phyloP scores from a whole-genome alignment of 1,140 invertebrate species.

The Anoplophora glabripennis region DNA sequence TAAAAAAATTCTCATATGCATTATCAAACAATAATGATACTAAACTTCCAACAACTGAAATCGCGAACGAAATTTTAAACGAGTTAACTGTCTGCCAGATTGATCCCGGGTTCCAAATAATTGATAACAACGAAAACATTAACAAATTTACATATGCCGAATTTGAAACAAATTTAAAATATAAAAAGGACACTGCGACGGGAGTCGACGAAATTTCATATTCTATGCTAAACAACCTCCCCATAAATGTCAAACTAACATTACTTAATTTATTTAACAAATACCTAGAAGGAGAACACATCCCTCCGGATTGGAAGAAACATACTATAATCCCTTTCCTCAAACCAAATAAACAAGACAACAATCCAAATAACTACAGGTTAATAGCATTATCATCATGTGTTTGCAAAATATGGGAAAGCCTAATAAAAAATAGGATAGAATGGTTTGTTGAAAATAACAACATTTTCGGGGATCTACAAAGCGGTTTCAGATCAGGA shows the following conservation, averaged over 20 bases:
- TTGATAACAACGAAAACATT: no score
- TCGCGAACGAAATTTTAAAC: not conserved
- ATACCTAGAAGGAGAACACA: no score
- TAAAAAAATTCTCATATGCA: not conserved
- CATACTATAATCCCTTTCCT: no score
- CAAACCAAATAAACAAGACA: no score
- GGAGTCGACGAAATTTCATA: conserved; percentile 7
- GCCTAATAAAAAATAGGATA: no score
- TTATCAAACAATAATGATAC: not conserved
- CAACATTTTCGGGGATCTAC: no score
- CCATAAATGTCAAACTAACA: not conserved
- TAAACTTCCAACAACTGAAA: not conserved
- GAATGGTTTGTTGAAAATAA: no score
- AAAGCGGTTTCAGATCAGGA: no score
- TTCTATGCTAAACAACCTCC: conserved; percentile 5
- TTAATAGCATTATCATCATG: no score
- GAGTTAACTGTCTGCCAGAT: not conserved
- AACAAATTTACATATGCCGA: not conserved
- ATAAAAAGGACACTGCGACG: conserved; percentile 4
- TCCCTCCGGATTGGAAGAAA: no score
- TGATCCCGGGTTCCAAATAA: not conserved
- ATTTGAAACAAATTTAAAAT: not conserved
- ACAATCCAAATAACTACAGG: no score
- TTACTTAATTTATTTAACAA: conserved; percentile 12
- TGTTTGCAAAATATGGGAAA: no score